Evolutionary conservation across 1,140 invertebrate species (phyloP), one percentile per base, ranked within the genome.

Genomic region (Brachionus rotundiformis): DNA sequence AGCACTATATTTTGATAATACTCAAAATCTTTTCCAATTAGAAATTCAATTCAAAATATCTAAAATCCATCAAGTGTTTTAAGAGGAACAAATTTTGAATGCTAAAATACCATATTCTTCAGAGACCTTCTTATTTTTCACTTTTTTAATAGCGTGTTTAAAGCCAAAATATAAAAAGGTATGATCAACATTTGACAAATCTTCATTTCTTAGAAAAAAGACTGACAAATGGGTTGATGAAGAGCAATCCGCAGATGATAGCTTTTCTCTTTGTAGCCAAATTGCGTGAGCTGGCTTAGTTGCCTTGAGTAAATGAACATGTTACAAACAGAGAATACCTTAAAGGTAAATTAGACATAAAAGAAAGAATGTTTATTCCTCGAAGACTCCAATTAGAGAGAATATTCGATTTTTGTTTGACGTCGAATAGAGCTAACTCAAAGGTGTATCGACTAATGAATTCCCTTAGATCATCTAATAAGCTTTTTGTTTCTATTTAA

Each of bases 351-450:
- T n/a, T 33, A 27, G 27, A 33, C 13, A 29, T 29, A 63, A 29
- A 29, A 68, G 33, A 33, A 68, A 68, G 19, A 68, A 68, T 68
- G 63, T 68, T 68, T 68, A 68, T 68, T 68, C 63, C 63, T 68
- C n/a, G 29, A 16, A 36, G 63, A 68, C 63, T 68, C 33, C 10
- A 6, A 33, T 33, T 36, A 68, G 13, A 36, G 33, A 8, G 36
- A 36, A 68, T 68, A 36, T 68, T 33, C 16, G 63, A 33, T 68
- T 19, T 68, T 68, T 36, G 1, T 19, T 63, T 29, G n/a, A 25
- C n/a, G 33, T 36, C n/a, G 27, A n/a, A 31, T 33, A 68, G 63
- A 33, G 27, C n/a, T 19, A n/a, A 68, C 63, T 68, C 63, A 16
- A 68, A 68, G 63, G 63, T 68, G 63, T 33, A 68, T 68, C 33